Evolutionary conservation across 2,888 invertebrate genomes (phyloP), one percentile per base, ranked within the genome.

Genomic region (Exephanes ischioxanthus): DNA sequence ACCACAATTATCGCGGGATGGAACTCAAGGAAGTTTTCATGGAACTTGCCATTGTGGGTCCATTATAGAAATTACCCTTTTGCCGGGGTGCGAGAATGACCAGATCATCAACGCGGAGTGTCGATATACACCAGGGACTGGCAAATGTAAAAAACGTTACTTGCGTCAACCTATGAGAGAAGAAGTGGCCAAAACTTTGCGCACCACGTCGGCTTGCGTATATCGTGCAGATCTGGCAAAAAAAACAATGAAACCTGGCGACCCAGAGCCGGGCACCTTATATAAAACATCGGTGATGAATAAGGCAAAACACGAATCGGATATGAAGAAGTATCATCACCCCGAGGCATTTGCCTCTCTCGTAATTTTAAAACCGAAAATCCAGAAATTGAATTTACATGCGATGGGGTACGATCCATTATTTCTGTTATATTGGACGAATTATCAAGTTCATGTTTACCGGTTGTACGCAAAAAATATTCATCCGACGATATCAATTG

Each of bases 161-260:
- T 68, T 68, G 26, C 67, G 67, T 67, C 67, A 67, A 41, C 67
- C 67, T 7, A 9, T 67, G 9, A 41, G 67, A 67, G 45, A 68
- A 7, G 67, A 68, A 68, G 67, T 68, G 4, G 67, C 22, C 16
- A 48, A 68, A 45, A 68, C 45, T 19, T 68, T 48, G 19, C 9
- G 22, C 45, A 68, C 67, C 1, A 45, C 45, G 22, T 19, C 67
- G 45, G 67, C 22, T 19, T 6, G 45, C 19, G 67, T 68, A 3
- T 45, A 68, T 68, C 67, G 48, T 26, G 22, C 67, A 45, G 48
- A 68, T 45, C 67, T 19, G 26, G 67, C 67, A 33, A 33, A 19
- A 22, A 68, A 68, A 22, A 48, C 45, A 45, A 68, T 68, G 67
- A 41, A 19, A 22, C 67, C 67, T 45, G 48, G 67, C 11, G 67